Percentiles rank a stretch among this genome's conserved stretches.
phyloP scores from a whole-genome alignment of 2,797 vertebrate genomes.

The Cephalopachus bancanus region DNA sequence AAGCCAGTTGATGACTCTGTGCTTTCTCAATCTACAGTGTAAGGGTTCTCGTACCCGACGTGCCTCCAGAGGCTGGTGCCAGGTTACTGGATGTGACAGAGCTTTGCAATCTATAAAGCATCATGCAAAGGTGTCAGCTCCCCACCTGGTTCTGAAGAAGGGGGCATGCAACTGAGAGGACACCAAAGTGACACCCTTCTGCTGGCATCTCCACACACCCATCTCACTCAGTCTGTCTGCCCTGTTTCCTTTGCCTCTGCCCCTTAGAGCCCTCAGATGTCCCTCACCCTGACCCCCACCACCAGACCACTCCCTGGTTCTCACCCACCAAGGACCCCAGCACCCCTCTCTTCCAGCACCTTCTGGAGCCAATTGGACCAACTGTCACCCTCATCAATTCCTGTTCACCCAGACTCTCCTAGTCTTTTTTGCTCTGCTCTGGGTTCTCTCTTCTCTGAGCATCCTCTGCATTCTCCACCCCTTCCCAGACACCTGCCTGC shows the following conservation, averaged over 20 bases:
- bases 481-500: not conserved
- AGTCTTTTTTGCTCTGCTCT: not conserved
- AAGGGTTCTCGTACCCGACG: not conserved
- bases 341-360: not conserved
- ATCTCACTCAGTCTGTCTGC: not conserved
- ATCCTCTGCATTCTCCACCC: no score
- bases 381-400: not conserved
- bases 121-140: fast-evolving
- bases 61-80: not conserved
- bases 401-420: not conserved
- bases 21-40: not conserved
- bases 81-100: no score
- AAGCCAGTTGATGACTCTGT: not conserved
- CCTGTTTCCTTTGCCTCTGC: not conserved
- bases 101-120: not conserved
- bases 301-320: fast-evolving
- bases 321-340: not conserved
- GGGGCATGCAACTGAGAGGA: not conserved
- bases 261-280: not conserved
- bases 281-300: no score
- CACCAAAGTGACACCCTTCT: no score
- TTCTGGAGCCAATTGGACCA: not conserved
- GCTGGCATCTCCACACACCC: not conserved
- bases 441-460: not conserved
- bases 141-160: not conserved